Evolutionary conservation across 2,888 invertebrate species (phyloP).

Genomic region (Lasioglossum villosulum): DNA sequence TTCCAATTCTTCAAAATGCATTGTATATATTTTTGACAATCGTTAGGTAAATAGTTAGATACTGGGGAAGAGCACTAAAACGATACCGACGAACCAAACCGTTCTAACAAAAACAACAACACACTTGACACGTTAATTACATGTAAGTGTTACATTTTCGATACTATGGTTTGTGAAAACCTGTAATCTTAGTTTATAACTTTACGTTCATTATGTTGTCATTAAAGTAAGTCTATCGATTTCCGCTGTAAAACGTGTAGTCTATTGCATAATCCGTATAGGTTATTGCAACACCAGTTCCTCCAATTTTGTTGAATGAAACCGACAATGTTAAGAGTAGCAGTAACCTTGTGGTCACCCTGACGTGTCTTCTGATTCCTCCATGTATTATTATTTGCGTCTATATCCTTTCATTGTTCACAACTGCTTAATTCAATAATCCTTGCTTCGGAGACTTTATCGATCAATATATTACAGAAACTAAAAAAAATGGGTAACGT

Average conservation of each 20-base stretch:
- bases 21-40: conserved; percentile 20
- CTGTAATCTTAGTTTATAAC: background rate
- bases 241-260: background rate
- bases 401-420: background rate
- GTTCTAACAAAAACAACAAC: background rate
- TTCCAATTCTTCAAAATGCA: conserved; percentile 68
- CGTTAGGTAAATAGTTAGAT: background rate
- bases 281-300: conserved; percentile 33
- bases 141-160: conserved; percentile 8
- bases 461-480: conserved; percentile 18
- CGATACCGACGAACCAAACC: background rate
- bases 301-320: conserved; percentile 21
- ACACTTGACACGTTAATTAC: background rate
- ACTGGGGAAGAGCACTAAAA: background rate
- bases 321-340: background rate
- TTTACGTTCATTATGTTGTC: background rate
- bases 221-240: background rate
- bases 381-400: background rate
- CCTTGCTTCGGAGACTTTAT: background rate
- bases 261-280: conserved; percentile 61
- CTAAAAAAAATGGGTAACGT: conserved; percentile 86
- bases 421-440: background rate
- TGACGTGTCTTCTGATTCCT: background rate
- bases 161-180: background rate
- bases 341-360: background rate